These are phyloP conservation scores for Sebastes steindachneri DNA, from an alignment of 2,797 vertebrate species.

Conservation along the genomic window DNA sequence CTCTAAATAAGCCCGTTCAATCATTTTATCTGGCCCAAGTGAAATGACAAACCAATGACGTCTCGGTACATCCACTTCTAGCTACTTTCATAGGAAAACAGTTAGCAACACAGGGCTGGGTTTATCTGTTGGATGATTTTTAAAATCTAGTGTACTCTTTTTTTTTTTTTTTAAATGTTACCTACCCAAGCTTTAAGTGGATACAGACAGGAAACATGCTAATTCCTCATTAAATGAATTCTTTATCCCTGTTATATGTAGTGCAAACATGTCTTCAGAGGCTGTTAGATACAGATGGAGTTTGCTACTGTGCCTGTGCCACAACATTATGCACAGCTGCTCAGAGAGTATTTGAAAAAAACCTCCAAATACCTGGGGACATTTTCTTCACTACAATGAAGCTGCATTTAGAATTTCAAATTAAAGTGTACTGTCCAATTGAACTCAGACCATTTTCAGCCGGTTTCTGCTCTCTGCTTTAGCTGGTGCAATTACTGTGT, in stretches of 20 bases:
- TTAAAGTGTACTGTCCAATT: constrained; percentile 28
- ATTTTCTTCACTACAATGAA: constrained; percentile 20
- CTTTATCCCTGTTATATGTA: background rate
- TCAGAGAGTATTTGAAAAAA: background rate
- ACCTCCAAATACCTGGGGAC: constrained; percentile 19
- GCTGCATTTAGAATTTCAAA: constrained; percentile 29
- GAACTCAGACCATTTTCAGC: constrained; percentile 18
- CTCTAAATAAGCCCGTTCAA: background rate
- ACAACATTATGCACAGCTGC: background rate
- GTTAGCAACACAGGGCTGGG: background rate
- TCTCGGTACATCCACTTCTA: too few species aligned
- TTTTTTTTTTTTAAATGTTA: background rate
- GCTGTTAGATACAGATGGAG: background rate
- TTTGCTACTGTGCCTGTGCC: background rate
- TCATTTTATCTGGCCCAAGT: background rate
- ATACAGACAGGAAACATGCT: background rate
- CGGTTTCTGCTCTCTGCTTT: constrained; percentile 7
- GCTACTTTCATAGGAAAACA: background rate
- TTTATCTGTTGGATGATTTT: background rate
- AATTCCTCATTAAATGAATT: background rate
- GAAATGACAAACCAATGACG: background rate
- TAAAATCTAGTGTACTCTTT: background rate
- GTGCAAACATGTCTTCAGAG: background rate
- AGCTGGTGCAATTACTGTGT: constrained; percentile 31
- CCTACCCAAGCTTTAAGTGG: background rate